Evolutionary conservation across 2,888 invertebrate species (phyloP), one percentile per base, ranked within the genome.

Genomic region (Allophyes oxyacanthae): DNA sequence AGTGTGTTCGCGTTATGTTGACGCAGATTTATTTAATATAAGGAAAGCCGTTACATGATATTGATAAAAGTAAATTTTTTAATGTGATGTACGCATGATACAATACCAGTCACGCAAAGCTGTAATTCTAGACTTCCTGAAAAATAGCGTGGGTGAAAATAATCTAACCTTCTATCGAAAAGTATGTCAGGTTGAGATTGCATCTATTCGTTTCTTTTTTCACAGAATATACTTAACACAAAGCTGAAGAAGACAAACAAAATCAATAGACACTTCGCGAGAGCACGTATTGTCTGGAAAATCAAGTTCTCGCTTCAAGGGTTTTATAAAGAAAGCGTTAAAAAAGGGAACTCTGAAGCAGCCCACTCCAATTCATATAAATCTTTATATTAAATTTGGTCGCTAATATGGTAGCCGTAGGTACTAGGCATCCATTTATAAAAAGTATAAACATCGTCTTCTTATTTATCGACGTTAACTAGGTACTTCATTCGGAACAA

Each of bases 361-460:
- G 0, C 14, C 28, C 15, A 41, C 20, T 48, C 37, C 13, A 55
- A 53, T 32, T 56, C 55, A 41, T 43, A 54, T 11, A 46, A 56
- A 36, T 25, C 30, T 44, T 55, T 14, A 51, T 38, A 33, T 30
- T 11, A 46, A 55, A 33, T 36, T 14, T 34, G n/a, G n/a, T n/a
- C n/a, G n/a, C n/a, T n/a, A n/a, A n/a, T n/a, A n/a, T n/a, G n/a
- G n/a, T n/a, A n/a, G n/a, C n/a, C n/a, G n/a, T n/a, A n/a, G n/a
- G n/a, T n/a, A n/a, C n/a, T n/a, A n/a, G 7, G 13, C 48, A 58
- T 53, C 48, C 28, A 36, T 56, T 59, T 56, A 54, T 20, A 54
- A 60, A 71, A 65, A 38, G n/a, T 57, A 55, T 71, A 71, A 61
- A 75, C 55, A 71, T 20, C 15, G 59, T 44, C 30, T 30, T n/a